These are phyloP conservation scores for Pristionchus pacificus DNA, from an alignment of 1,140 invertebrate species.

Conservation along the genomic window DNA sequence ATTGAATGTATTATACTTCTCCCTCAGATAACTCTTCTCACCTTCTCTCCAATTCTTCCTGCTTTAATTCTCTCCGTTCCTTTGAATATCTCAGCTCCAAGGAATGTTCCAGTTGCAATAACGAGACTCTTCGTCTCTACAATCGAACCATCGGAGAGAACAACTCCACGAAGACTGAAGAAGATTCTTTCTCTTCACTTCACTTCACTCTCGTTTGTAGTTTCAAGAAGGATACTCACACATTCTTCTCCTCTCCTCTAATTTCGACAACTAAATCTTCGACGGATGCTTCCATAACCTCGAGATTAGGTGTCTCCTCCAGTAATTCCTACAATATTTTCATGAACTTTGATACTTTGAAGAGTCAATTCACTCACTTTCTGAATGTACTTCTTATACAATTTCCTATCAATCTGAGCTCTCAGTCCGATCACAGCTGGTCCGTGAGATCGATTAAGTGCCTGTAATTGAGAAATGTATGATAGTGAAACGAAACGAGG, in stretches of 20 bases:
- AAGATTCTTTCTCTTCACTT: constrained; percentile 44
- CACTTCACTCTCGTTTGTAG: constrained; percentile 10
- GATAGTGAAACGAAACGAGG: neutral
- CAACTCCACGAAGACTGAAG: constrained; percentile 60
- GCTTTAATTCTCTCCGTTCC: constrained; percentile 75
- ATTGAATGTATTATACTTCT: neutral
- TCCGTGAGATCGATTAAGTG: constrained; percentile 74
- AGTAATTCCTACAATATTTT: constrained; percentile 52
- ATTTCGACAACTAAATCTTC: constrained; percentile 74
- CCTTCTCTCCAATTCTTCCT: constrained; percentile 77
- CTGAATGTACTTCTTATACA: constrained; percentile 81
- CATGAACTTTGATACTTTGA: constrained; percentile 64
- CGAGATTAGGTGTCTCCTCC: constrained; percentile 63
- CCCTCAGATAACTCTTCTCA: constrained; percentile 49
- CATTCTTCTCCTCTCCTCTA: constrained; percentile 44
- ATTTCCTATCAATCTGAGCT: constrained; percentile 80
- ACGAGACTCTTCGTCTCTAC: constrained; percentile 67
- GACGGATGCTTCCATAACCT: constrained; percentile 72
- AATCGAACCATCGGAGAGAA: constrained; percentile 45
- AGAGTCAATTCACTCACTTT: constrained; percentile 60
- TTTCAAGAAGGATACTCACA: constrained; percentile 3
- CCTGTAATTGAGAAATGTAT: neutral
- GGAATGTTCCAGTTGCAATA: constrained; percentile 88
- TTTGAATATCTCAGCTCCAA: constrained; percentile 81
- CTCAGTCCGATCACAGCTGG: constrained; percentile 83